Evolutionary conservation across 2,797 vertebrate species (phyloP), one percentile per base, ranked within the genome.

Genomic region (Gymnothorax javanicus): DNA sequence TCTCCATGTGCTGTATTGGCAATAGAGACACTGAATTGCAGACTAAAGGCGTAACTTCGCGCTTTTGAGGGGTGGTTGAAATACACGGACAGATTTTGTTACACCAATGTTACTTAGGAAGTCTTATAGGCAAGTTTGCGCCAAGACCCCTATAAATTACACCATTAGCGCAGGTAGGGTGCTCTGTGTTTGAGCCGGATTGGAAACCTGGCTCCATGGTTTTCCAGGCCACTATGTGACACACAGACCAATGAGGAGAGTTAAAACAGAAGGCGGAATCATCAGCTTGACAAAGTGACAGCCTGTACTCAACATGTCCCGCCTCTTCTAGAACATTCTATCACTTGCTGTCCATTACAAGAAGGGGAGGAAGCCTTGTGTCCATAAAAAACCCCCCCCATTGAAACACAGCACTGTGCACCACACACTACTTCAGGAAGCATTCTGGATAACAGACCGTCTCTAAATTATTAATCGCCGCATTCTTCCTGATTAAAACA

Each of bases 111-210:
- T 43, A 43, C 33, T 43, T 43, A 43, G 33, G 33, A 43, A 43
- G 33, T 2, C 33, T 43, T 1, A 43, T 43, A 1, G 33, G 33
- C 33, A 43, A 43, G 33, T 43, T 43, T 43, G 33, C 33, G 2
- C 33, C 33, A 43, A 43, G 33, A 43, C 33, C 33, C 33, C 33
- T 88, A 86, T 6, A 50, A 12, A 9, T 8, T 15, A 87, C 88
- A 87, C 88, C 6, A 2, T 69, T 89, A 87, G 89, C 3, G 23
- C 27, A 54, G 71, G 81, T 23, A 20, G 7, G 8, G 50, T 52
- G 81, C 79, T 86, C 43, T 73, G 81, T 73, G 69, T 54, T 59
- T 75, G 59, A 67, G 43, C 59, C 56, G 67, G 20, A n/a, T 50
- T 59, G 33, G 3, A 64, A 67, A n/a, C 1, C 64, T 54, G 75